Evolutionary conservation across 37 sponge, comb jelly and placozoan genomes (phyloP), one percentile per base, ranked within the genome.

Genomic region (Ianthella basta): DNA sequence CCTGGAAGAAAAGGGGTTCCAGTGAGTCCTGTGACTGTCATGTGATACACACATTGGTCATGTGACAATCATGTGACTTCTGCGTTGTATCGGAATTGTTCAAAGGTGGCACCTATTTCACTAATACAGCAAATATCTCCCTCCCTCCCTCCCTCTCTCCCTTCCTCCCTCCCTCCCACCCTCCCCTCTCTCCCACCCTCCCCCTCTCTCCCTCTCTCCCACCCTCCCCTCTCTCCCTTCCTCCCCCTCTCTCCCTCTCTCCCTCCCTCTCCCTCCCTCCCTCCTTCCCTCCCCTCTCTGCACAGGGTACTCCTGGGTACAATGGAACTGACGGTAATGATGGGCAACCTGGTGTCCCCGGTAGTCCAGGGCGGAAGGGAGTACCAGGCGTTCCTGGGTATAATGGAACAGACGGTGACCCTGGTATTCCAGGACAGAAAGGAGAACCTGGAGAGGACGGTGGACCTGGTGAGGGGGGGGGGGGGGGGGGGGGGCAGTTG

Each of bases 371-470:
- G 12, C 10, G 15, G 4, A 83, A 18, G 23, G 84, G 84, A 40
- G n/a, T 0, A 12, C 56, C 29, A 5, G 87, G 87, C 4, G 53
- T 10, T 29, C 24, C n/a, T 30, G 87, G 87, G 29, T 25, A 20
- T 4, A 44, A 60, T 3, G 87, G 87, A 40, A 41, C 14, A 14
- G 34, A 56, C 36, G 81, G 81, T 30, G 2, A 60, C 0, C 81
- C 54, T 6, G 85, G 85, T 27, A 50, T 16, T 35, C 35, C 29
- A 13, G 86, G 86, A 35, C 3, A 4, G 24, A 39, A 39, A 13
- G 85, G 85, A 18, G 75, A 32, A 59, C 85, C 85, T 40, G 85
- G 85, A 29, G 75, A 66, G 12, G 29, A 38, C 4, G 83, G 83
- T 65, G 57, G 8, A 15, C 78, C 78, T 19, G 78, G 78, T 25